Evolutionary conservation across 2,113 vertebrate genomes (phyloP).

Genomic region (Scomber colias): DNA sequence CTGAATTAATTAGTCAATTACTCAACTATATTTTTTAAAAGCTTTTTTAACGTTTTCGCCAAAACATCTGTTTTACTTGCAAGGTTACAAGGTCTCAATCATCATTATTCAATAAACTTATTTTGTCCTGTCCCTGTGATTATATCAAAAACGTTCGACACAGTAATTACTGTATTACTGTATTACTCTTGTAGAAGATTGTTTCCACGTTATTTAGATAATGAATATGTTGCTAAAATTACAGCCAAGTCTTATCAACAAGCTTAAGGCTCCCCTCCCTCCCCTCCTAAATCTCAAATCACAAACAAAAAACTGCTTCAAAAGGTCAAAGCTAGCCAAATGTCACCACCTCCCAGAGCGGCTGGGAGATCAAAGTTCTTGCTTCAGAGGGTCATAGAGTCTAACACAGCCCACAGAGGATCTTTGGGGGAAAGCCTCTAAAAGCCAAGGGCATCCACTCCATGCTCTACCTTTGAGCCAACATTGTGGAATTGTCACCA

Average conservation of each 20-base stretch:
- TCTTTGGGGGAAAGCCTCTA: slow-evolving; percentile 41
- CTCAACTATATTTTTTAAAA: not conserved
- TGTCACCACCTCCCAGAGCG: slow-evolving; percentile 65
- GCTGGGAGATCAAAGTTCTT: slow-evolving; percentile 64
- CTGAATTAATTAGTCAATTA: not conserved
- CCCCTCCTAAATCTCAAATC: slow-evolving; percentile 5
- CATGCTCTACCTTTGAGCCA: slow-evolving; percentile 19
- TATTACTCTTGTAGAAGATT: not conserved
- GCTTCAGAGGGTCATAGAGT: slow-evolving; percentile 59
- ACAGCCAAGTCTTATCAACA: not conserved
- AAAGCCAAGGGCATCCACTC: slow-evolving; percentile 43
- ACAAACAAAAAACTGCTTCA: slow-evolving; percentile 23
- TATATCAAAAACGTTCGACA: not conserved
- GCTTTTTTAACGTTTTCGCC: not conserved
- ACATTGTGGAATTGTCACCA: not conserved
- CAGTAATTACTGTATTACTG: not conserved
- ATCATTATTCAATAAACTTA: not conserved
- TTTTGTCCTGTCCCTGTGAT: not conserved
- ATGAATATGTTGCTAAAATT: not conserved
- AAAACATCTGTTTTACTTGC: slow-evolving; percentile 2
- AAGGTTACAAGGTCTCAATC: not conserved
- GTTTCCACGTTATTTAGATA: not conserved
- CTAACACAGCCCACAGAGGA: slow-evolving; percentile 56
- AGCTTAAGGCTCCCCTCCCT: not conserved
- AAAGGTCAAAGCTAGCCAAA: slow-evolving; percentile 65